A percentile compares a stretch with the other conserved stretches of the same genome.
These are phyloP conservation scores for Rhincodon typus DNA, from an alignment of 2,797 vertebrate genomes.

Conservation along the genomic window DNA sequence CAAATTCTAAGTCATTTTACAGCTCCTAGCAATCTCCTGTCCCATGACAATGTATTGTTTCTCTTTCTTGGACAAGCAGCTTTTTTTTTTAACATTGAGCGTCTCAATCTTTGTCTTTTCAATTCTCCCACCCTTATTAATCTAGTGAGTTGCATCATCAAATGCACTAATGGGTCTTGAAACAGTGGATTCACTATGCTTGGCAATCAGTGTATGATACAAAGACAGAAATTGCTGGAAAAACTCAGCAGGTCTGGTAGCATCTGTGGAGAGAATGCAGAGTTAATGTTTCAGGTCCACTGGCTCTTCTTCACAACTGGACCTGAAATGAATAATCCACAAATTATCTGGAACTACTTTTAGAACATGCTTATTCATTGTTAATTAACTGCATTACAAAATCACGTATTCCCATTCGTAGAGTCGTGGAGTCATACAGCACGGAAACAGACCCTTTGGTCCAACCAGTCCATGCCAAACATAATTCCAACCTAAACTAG, in stretches of 20 bases:
- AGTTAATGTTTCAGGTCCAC: too few relatives aligned
- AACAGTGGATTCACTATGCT: not conserved
- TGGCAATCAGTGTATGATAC: not conserved
- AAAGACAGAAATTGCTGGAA: too few relatives aligned
- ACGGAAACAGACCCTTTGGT: too few relatives aligned
- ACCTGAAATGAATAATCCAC: not conserved
- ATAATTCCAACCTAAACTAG: too few relatives aligned
- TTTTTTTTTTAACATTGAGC: not conserved
- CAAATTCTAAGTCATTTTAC: not conserved
- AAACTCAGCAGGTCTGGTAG: too few relatives aligned
- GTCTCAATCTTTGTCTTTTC: not conserved
- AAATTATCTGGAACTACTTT: not conserved
- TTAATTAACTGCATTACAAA: not conserved
- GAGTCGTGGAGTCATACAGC: too few relatives aligned
- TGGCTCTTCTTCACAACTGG: too few relatives aligned
- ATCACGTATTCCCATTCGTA: not conserved
- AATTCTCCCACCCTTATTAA: not conserved
- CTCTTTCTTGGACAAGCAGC: not conserved
- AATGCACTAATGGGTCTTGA: not conserved
- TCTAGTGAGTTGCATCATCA: not conserved
- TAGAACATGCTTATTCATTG: not conserved
- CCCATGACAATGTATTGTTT: not conserved
- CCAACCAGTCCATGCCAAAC: too few relatives aligned
- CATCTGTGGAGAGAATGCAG: too few relatives aligned
- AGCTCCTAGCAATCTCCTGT: not conserved